Conservation (phyloP, 2,113 vertebrate species). For the Sigmodon hispidus region DNA sequence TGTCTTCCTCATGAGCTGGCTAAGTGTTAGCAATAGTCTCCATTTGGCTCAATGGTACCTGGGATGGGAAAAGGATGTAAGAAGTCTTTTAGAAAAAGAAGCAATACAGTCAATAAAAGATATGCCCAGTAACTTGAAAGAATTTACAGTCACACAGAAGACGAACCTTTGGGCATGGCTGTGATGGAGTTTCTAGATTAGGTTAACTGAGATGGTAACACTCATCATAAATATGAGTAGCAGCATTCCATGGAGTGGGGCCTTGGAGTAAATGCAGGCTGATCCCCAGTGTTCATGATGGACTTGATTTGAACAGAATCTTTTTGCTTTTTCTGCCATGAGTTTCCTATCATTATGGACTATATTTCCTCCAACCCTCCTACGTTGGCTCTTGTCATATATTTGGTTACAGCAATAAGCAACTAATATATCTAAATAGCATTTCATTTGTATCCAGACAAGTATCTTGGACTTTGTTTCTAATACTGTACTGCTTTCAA, state of each 20-base stretch:
- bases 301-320: background rate
- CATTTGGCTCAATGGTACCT: background rate
- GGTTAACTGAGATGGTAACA: background rate
- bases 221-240: background rate
- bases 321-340: background rate
- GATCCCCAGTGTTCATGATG: background rate
- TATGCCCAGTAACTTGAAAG: background rate
- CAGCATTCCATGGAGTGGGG: background rate
- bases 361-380: background rate
- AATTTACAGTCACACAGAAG: background rate
- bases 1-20: conserved; percentile 43
- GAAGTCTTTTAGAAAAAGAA: conserved; percentile 26
- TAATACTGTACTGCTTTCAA: background rate
- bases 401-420: background rate
- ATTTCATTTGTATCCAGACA: conserved; percentile 25
- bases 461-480: background rate
- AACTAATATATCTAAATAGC: background rate
- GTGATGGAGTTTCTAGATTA: background rate
- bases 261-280: background rate
- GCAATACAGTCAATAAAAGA: background rate
- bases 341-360: background rate
- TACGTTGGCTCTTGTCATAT: background rate
- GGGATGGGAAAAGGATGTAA: conserved; percentile 30
- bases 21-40: conserved; percentile 54
- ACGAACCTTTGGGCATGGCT: background rate